Conservation (phyloP, 35 echinoderm and acorn worm species). For the Ptychodera flava region DNA sequence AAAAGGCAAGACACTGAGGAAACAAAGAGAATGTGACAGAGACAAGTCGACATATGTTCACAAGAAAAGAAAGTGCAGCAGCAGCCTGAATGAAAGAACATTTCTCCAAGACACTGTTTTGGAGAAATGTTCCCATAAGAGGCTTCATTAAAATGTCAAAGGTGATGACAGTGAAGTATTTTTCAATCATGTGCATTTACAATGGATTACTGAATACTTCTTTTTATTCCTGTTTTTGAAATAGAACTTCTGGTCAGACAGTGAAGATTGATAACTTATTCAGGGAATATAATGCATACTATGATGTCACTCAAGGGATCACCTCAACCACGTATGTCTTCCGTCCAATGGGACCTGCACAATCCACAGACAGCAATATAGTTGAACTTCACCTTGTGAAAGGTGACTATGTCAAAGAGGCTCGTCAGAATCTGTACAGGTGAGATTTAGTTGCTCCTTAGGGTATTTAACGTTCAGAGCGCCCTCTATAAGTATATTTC, state of each 20-base stretch:
- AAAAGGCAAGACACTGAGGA: too few relatives aligned
- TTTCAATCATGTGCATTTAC: too few relatives aligned
- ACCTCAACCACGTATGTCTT: conserved; percentile 51
- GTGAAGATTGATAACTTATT: conserved; percentile 23
- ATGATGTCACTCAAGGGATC: conserved; percentile 46
- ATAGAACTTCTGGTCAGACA: conserved; percentile 21
- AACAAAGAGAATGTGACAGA: too few relatives aligned
- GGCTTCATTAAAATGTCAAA: too few relatives aligned
- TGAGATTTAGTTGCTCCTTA: conserved; percentile 11
- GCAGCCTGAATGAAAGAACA: too few relatives aligned
- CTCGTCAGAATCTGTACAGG: conserved; percentile 46
- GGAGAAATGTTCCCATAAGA: too few relatives aligned
- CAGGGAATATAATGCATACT: conserved; percentile 47
- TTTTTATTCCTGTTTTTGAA: background rate
- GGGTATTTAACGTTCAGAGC: background rate
- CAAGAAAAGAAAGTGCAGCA: too few relatives aligned
- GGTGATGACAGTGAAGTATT: too few relatives aligned
- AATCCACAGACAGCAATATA: conserved; percentile 6
- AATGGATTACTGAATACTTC: background rate
- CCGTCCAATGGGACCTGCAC: conserved; percentile 30
- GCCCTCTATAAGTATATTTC: background rate
- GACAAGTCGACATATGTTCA: too few relatives aligned
- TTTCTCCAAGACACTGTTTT: too few relatives aligned
- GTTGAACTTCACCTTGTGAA: conserved; percentile 25
- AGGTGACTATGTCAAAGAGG: conserved; percentile 48